Evolutionary conservation across 2,888 invertebrate species (phyloP).

Genomic region (Noctua fimbriata): DNA sequence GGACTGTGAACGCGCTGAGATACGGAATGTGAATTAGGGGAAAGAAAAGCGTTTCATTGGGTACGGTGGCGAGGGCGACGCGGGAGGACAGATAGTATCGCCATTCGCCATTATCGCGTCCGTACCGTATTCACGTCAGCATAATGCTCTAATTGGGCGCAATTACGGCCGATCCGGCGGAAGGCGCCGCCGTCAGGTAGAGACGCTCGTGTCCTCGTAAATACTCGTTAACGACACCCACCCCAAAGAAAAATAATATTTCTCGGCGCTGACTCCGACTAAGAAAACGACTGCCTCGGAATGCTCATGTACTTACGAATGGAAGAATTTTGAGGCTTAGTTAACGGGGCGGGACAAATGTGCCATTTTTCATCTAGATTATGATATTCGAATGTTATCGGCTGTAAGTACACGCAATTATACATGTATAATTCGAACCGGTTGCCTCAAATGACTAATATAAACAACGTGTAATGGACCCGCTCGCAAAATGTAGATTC

Average conservation of each 20-base stretch:
- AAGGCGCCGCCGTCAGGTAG: conserved; percentile 88
- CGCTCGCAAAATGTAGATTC: conserved; percentile 5
- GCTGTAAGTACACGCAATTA: background rate
- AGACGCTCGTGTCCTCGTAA: conserved; percentile 87
- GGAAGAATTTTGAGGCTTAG: conserved; percentile 83
- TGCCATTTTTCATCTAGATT: conserved; percentile 76
- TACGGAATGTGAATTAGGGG: conserved; percentile 86
- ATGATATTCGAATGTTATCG: conserved; percentile 31
- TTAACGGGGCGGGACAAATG: conserved; percentile 82
- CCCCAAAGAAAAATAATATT: conserved; percentile 88
- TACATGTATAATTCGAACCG: conserved; percentile 17
- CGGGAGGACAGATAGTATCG: conserved; percentile 85
- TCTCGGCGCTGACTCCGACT: conserved; percentile 83
- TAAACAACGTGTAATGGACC: conserved; percentile 19
- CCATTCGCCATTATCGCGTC: conserved; percentile 88
- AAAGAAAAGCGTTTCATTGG: conserved; percentile 82
- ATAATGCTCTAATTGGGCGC: conserved; percentile 90
- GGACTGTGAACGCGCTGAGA: conserved; percentile 81
- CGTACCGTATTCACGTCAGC: conserved; percentile 89
- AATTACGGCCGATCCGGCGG: conserved; percentile 88
- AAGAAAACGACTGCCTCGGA: conserved; percentile 82
- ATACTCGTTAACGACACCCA: conserved; percentile 88
- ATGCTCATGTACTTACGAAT: conserved; percentile 83
- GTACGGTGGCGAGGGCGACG: conserved; percentile 71
- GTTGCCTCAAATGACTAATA: conserved; percentile 9